Conservation (phyloP, 1,140 invertebrate genomes). For the Prorops nasuta region DNA sequence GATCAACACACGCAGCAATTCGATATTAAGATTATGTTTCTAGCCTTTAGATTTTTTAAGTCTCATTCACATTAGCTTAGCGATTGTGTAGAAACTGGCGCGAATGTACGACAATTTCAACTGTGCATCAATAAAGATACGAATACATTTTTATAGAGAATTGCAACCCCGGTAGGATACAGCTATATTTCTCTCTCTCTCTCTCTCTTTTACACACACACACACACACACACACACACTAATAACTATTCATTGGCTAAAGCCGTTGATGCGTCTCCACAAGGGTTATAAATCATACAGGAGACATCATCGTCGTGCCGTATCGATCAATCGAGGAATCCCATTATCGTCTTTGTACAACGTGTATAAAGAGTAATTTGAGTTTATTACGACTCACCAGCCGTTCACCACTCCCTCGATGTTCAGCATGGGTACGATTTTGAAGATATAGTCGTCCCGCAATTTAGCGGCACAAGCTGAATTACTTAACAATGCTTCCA, state of each 20-base stretch:
- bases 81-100: slow-evolving; percentile 32
- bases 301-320: too few relatives aligned
- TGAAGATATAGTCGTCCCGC: slow-evolving; percentile 76
- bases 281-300: too few relatives aligned
- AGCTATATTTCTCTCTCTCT: too few relatives aligned
- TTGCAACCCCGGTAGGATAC: too few relatives aligned
- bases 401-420: slow-evolving; percentile 87
- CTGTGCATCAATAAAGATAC: slow-evolving; percentile 45
- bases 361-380: too few relatives aligned
- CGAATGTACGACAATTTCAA: slow-evolving; percentile 41
- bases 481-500: slow-evolving; percentile 68
- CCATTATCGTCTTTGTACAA: too few relatives aligned
- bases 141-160: slow-evolving; percentile 32
- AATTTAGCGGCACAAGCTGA: slow-evolving; percentile 61
- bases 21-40: slow-evolving; percentile 10
- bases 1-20: slow-evolving; percentile 15
- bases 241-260: too few relatives aligned
- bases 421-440: slow-evolving; percentile 86
- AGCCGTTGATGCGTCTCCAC: too few relatives aligned
- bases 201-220: too few relatives aligned
- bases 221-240: too few relatives aligned
- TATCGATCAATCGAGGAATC: too few relatives aligned
- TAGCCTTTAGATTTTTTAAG: slow-evolving; percentile 26
- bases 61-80: slow-evolving; percentile 32
- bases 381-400: slow-evolving; percentile 80